phyloP scores from a whole-genome alignment of 2,797 vertebrate genomes.

The Morelia viridis region DNA sequence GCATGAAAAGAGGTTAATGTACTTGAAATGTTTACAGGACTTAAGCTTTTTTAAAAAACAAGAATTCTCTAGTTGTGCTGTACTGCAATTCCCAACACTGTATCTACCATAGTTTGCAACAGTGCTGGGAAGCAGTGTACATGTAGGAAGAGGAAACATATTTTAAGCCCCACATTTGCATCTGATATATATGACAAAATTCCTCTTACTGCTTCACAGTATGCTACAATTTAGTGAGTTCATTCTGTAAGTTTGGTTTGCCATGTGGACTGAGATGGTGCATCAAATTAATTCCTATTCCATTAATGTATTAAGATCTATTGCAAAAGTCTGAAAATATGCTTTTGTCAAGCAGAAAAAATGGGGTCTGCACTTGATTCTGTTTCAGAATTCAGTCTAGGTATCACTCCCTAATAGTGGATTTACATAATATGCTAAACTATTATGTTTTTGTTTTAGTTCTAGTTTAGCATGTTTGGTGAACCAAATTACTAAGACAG shows the following conservation, averaged over 20 bases:
- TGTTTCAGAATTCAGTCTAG: neutral
- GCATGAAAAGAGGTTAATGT: neutral
- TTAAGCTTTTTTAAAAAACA: neutral
- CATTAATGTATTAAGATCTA: neutral
- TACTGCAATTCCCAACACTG: neutral
- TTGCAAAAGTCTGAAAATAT: neutral
- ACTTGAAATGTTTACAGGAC: neutral
- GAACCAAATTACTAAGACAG: neutral
- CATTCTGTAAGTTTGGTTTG: neutral
- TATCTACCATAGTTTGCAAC: neutral
- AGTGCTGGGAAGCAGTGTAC: neutral
- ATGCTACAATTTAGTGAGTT: neutral
- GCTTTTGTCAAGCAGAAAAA: neutral
- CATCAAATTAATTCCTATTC: neutral
- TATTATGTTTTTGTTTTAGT: neutral
- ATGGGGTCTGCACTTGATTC: neutral
- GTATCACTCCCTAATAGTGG: neutral
- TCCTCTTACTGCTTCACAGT: neutral
- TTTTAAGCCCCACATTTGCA: neutral
- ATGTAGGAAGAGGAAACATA: too few species aligned
- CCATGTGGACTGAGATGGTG: neutral
- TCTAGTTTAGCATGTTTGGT: neutral
- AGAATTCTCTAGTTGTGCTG: neutral
- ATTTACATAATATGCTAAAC: neutral
- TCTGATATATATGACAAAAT: neutral